Evolutionary conservation across 92 coral and sea anemone genomes (phyloP), one percentile per base, ranked within the genome.

Genomic region (Heteractis magnifica): DNA sequence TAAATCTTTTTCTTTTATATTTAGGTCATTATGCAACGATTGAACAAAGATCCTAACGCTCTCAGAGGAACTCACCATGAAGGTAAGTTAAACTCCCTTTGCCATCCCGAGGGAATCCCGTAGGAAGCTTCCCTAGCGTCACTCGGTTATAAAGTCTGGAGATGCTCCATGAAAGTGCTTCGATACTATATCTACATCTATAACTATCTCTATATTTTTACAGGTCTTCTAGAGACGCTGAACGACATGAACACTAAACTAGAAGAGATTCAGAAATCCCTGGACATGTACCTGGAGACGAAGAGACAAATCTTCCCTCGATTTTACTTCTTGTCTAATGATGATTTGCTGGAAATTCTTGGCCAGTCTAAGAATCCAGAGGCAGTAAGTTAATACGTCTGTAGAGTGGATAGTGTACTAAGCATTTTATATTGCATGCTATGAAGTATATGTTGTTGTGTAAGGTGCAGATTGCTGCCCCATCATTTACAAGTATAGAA

Each of bases 291-390:
- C 85, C 81, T 94, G 78, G 99, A 97, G 78, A 97, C 99, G 11
- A 97, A 97, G 87, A 86, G 99, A 79, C 99, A 97, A 84, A 97
- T 97, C 55, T 97, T 97, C 75, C 99, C 99, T 7, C 90, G 99
- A 49, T 97, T 97, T 78, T 97, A 97, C 89, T 97, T 97, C 93
- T 89, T 97, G 52, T 97, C 99, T 5, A 97, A 97, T 76, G 99
- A 97, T 51, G 99, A 97, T 76, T 90, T 97, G 72, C 86, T 97
- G 90, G 99, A 97, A 79, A 97, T 97, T 77, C 97, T 97, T 52
- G 99, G 99, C 71, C 99, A 97, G 90, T 97, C 99, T 16, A 97
- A 97, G 89, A 97, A 97, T 81, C 99, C 99, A 8, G 99, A 97
- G 52, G 99, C 99, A 51, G 99, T 97, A 80, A 94, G 99, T 87